Base-by-base conservation (phyloP, 2,113 vertebrate species). In the Chaetodon auriga region DNA sequence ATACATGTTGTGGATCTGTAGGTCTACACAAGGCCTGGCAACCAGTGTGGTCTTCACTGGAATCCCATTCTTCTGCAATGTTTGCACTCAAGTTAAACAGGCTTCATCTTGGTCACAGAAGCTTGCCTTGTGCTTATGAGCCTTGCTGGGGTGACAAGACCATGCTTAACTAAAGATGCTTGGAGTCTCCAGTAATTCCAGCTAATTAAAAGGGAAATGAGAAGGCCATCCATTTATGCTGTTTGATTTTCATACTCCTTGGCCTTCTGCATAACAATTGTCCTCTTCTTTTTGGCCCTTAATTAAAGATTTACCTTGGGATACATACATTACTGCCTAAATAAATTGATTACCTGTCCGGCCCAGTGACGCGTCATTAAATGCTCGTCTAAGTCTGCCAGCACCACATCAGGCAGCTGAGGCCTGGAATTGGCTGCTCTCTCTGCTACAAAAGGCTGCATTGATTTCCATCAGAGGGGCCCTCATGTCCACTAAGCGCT, bases 281-380 rank as follows among this genome's bases (percentile, higher is more conserved):
- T 90, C 86, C 69, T 68, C 66, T 77, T 74, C 80, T 65, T 70
- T 85, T 75, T 75, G 4, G 30, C 79, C 87, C 92, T 94, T 95
- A 92, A 94, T 94, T 95, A 94, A 91, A 93, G 90, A 93, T 92
- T 90, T 92, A 86, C 89, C 91, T 85, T 83, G 85, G 88, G 94
- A 95, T 93, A 94, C 94, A 94, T 95, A 93, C 92, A 95, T 95
- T 95, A 95, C 87, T 80, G 82, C 90, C 88, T 87, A 90, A 91
- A 93, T 91, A 92, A 93, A 95, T 95, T 81, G 94, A 95, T 95
- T 92, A 90, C 82, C 86, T 83, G 77, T 92, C 93, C 5, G 36
- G 61, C 71, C 48, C 73, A 62, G 83, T 91, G 90, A 92, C 62
- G 82, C 58, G 43, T 87, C 94, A 94, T 95, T 95, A 95, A 93